These are phyloP conservation scores for Otus scops DNA, from an alignment of 2,797 vertebrate genomes.

Conservation along the genomic window DNA sequence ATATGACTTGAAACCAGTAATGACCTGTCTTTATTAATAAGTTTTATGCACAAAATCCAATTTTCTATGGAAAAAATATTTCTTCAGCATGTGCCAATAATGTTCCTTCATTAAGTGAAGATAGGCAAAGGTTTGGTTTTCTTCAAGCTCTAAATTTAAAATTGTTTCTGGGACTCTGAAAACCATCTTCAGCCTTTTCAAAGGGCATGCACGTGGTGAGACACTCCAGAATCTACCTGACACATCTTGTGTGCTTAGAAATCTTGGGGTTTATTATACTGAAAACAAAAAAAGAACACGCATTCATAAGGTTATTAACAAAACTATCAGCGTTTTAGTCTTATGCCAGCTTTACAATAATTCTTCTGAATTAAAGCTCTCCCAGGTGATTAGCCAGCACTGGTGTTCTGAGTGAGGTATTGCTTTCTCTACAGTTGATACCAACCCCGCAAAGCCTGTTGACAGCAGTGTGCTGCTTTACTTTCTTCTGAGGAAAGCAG, in stretches of 20 bases:
- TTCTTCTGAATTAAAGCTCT: background rate
- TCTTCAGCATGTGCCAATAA: constrained; percentile 56
- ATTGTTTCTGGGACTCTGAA: background rate
- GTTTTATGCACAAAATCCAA: constrained; percentile 73
- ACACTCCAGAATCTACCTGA: background rate
- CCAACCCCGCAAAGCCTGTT: background rate
- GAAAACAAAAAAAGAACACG: background rate
- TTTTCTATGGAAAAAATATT: constrained; percentile 61
- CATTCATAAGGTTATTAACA: background rate
- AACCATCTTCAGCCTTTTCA: background rate
- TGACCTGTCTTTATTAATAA: constrained; percentile 67
- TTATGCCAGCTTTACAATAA: background rate
- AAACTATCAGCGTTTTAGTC: background rate
- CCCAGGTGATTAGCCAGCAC: background rate
- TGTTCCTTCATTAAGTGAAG: background rate
- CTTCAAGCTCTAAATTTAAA: background rate
- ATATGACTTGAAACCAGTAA: constrained; percentile 51
- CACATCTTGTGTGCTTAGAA: background rate
- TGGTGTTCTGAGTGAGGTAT: rapidly evolving
- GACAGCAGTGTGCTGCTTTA: background rate
- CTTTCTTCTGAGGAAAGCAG: background rate
- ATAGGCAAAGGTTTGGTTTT: background rate
- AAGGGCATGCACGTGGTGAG: background rate
- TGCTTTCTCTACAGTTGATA: background rate
- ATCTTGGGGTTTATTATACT: background rate